Conservation (phyloP, 2,113 vertebrate species). For the Xiphophorus couchianus region DNA sequence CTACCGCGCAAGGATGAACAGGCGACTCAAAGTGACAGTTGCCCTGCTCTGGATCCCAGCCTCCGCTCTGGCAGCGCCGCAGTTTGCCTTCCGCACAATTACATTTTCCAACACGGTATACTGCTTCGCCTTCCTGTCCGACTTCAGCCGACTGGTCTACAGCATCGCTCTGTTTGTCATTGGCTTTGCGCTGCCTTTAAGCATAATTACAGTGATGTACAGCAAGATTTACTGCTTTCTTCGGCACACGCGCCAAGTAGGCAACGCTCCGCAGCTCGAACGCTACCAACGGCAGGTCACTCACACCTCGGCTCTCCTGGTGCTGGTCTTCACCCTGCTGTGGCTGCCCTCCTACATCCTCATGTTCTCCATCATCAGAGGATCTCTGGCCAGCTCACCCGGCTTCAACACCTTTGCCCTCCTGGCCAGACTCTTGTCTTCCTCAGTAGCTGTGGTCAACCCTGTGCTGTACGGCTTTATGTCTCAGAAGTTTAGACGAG, state of each 20-base stretch:
- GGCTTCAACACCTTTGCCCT: conserved; percentile 54
- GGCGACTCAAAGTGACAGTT: conserved; percentile 51
- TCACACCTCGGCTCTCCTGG: conserved; percentile 78
- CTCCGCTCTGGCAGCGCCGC: conserved; percentile 74
- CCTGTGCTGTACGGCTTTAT: conserved; percentile 79
- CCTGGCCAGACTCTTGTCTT: conserved; percentile 72
- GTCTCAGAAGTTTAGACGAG: conserved; percentile 78
- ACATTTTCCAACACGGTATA: conserved; percentile 36
- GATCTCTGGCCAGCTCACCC: neutral
- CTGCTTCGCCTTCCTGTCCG: conserved; percentile 80
- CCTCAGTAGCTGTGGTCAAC: conserved; percentile 77
- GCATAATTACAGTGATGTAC: conserved; percentile 78
- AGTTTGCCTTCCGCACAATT: conserved; percentile 76
- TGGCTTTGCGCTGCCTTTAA: conserved; percentile 77
- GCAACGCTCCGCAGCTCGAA: conserved; percentile 69
- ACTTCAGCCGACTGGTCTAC: conserved; percentile 78
- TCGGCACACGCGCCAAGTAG: conserved; percentile 39
- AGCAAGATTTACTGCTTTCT: conserved; percentile 79
- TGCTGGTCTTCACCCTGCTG: conserved; percentile 79
- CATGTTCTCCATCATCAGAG: conserved; percentile 76
- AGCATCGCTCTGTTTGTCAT: conserved; percentile 76
- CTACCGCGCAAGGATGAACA: conserved; percentile 62
- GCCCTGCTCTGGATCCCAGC: conserved; percentile 76
- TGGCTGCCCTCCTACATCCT: conserved; percentile 82
- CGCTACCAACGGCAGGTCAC: conserved; percentile 82